Evolutionary conservation across 2,888 invertebrate species (phyloP), one percentile per base, ranked within the genome.

Genomic region (Agriotes lineatus): DNA sequence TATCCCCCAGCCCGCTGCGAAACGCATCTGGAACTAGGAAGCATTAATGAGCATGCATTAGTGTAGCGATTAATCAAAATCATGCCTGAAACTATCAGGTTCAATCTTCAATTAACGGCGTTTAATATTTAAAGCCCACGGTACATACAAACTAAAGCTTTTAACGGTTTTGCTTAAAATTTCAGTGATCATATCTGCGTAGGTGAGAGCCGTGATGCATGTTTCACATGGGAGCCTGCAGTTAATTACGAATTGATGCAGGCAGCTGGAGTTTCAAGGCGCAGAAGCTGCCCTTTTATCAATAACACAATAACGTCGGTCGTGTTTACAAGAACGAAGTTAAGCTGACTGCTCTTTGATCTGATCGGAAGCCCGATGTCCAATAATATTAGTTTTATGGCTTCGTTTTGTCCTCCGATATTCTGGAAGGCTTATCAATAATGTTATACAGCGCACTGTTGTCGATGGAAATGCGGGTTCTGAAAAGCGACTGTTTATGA

Each of bases 311-410:
- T 59, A 58, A 50, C 37, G 52, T 33, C 12, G 60, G 59, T 39
- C 52, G 39, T 59, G 65, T 56, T 60, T 61, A 61, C 60, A 56
- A 48, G 25, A 59, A 61, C 67, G 60, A 67, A 58, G 54, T 67
- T 60, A 66, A 60, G 42, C 45, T 20, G 10, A 54, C 50, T 48
- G 12, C 22, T 56, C 56, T 67, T 61, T 60, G 59, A 67, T 67
- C 60, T 35, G 37, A 67, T 60, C 61, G 60, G 58, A 60, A 54
- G 60, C 45, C 37, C 56, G 42, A 61, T 60, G 60, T 54, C 61
- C 60, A 67, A 61, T 61, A 56, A 67, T 67, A 61, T 67, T 67
- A 59, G 39, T 52, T 60, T 67, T 67, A 59, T 59, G 50, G 37
- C 25, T 67, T 67, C 60, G 61, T 54, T 60, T 67, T 60, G 54